These are phyloP conservation scores for Mionectes macconnelli DNA, from an alignment of 2,113 vertebrate species.

Conservation along the genomic window DNA sequence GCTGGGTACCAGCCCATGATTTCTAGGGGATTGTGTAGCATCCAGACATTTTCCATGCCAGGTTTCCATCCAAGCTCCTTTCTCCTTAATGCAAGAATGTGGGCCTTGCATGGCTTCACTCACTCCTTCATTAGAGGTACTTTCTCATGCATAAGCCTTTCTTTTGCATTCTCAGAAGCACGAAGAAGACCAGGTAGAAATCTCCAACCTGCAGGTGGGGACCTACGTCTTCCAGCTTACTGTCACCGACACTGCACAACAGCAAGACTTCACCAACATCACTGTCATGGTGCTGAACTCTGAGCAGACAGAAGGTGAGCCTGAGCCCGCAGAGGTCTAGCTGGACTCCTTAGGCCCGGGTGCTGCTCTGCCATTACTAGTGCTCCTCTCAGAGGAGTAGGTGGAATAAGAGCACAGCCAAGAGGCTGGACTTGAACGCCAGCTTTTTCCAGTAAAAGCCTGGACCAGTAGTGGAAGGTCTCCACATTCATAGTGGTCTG, in stretches of 20 bases:
- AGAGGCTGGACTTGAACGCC: not conserved
- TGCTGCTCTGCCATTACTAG: not conserved
- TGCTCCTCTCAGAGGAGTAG: not conserved
- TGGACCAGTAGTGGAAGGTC: not conserved
- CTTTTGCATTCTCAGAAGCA: slow-evolving; percentile 73
- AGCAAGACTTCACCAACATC: slow-evolving; percentile 75
- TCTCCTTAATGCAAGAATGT: not conserved
- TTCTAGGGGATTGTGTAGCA: not conserved
- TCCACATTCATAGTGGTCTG: accelerated
- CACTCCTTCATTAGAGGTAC: not conserved
- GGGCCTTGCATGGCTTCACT: not conserved
- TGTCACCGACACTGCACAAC: slow-evolving; percentile 68
- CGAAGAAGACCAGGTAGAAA: slow-evolving; percentile 63
- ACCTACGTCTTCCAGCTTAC: slow-evolving; percentile 87
- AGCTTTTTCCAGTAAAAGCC: not conserved
- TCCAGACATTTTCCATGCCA: not conserved
- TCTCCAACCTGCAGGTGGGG: slow-evolving; percentile 86
- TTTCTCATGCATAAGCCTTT: not conserved
- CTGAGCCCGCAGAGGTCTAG: not conserved
- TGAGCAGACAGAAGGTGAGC: slow-evolving; percentile 88
- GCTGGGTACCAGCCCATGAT: not conserved
- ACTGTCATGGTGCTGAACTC: slow-evolving; percentile 85
- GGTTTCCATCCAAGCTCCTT: not conserved
- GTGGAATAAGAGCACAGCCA: not conserved
- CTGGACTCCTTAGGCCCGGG: not conserved